Percentiles rank a stretch among this genome's conserved stretches.
Conservation (phyloP, 2,888 invertebrate species). For the Eledone cirrhosa region DNA sequence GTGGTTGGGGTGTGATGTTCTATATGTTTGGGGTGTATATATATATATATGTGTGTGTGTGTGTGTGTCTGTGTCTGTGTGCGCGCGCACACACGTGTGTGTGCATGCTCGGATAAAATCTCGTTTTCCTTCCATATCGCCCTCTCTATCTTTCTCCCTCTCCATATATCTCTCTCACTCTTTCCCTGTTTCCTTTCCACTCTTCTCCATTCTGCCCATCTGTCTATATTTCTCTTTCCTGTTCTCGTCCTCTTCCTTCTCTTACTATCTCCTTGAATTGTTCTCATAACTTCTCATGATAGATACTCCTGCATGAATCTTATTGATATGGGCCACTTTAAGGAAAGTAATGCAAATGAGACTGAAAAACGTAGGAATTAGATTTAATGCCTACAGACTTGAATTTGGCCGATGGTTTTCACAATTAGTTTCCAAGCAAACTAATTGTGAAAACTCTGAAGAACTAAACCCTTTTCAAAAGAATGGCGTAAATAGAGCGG, state of each 20-base stretch:
- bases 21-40: too few species aligned
- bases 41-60: not conserved
- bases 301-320: not conserved
- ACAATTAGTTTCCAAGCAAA: too few species aligned
- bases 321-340: too few species aligned
- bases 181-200: not conserved
- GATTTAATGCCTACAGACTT: too few species aligned
- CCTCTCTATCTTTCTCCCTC: conserved; percentile 31
- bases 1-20: too few species aligned
- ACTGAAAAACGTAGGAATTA: too few species aligned
- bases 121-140: conserved; percentile 31
- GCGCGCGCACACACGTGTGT: not conserved
- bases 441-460: too few species aligned
- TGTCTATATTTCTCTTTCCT: not conserved
- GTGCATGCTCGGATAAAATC: not conserved
- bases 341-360: too few species aligned
- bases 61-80: not conserved
- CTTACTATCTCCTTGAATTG: not conserved
- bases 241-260: not conserved
- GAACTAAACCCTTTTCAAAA: too few species aligned
- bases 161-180: not conserved
- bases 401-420: too few species aligned
- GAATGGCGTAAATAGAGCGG: too few species aligned
- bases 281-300: not conserved
- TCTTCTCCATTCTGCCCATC: not conserved